Percentiles rank a stretch among this genome's conserved stretches.
These are phyloP conservation scores for Lamellibrachia luymesi DNA, from an alignment of 1,140 invertebrate species.

Conservation along the genomic window DNA sequence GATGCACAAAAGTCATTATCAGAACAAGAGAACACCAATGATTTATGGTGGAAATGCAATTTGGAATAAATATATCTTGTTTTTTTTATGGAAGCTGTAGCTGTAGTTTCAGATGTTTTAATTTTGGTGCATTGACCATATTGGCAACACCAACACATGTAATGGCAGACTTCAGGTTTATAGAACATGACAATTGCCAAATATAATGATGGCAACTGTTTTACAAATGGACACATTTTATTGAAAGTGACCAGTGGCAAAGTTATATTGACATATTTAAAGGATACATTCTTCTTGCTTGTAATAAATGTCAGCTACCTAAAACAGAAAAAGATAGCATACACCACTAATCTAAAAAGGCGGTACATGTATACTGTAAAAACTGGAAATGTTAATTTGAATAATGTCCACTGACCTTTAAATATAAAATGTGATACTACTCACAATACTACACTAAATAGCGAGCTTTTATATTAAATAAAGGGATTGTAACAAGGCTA, in stretches of 20 bases:
- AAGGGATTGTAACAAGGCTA: neutral
- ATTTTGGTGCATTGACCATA: no score
- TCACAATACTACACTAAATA: no score
- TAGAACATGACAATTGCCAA: no score
- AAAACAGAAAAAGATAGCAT: conserved; percentile 30
- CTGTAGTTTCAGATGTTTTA: no score
- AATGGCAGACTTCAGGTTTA: no score
- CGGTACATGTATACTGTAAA: neutral
- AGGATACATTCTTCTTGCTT: conserved; percentile 50
- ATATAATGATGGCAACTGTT: no score
- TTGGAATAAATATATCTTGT: no score
- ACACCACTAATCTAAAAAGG: conserved; percentile 10
- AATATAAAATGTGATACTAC: neutral
- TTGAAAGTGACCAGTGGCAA: neutral
- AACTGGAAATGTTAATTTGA: neutral
- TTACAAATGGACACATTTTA: neutral
- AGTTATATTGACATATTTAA: conserved; percentile 12
- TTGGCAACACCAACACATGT: no score
- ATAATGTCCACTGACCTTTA: neutral
- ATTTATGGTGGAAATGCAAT: no score
- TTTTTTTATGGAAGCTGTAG: no score
- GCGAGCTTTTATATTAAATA: neutral
- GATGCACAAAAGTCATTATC: no score
- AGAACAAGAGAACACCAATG: no score
- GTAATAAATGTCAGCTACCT: conserved; percentile 51